phyloP scores from a whole-genome alignment of 2,113 vertebrate genomes.

The Grallaria varia region DNA sequence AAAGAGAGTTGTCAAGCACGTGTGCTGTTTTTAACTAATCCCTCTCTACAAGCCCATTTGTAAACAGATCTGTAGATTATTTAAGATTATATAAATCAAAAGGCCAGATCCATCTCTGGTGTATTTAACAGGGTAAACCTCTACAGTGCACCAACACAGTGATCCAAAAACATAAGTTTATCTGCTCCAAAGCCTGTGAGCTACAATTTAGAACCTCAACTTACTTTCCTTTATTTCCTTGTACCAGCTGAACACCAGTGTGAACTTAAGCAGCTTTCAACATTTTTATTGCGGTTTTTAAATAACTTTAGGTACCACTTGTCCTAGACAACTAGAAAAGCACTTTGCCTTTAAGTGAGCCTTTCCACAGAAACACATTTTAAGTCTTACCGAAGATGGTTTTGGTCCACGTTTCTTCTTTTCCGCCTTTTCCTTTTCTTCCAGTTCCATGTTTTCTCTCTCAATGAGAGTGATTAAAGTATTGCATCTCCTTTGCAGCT shows the following conservation, averaged over 20 bases:
- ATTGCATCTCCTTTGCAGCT: slow-evolving; percentile 95
- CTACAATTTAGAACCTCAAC: not conserved
- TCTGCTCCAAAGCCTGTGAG: not conserved
- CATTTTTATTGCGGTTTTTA: not conserved
- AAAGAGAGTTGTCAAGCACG: not conserved
- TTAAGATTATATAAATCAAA: not conserved
- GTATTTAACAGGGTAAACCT: not conserved
- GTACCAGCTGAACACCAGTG: rapidly evolving
- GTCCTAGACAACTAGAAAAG: not conserved
- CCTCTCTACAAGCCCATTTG: not conserved
- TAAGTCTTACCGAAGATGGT: slow-evolving; percentile 70
- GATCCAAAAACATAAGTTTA: not conserved
- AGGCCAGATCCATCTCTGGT: not conserved
- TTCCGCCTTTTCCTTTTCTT: slow-evolving; percentile 98
- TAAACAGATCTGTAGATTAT: not conserved
- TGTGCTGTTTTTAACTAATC: not conserved
- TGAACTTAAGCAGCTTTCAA: not conserved
- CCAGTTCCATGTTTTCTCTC: slow-evolving; percentile 98
- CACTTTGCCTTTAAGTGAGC: not conserved
- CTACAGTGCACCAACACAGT: not conserved
- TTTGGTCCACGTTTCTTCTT: slow-evolving; percentile 98
- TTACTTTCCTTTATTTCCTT: not conserved
- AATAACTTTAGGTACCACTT: not conserved
- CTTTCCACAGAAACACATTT: not conserved
- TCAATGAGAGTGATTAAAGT: slow-evolving; percentile 97